Evolutionary conservation across 2,113 vertebrate species (phyloP).

Genomic region (Catharus fuscescens): DNA sequence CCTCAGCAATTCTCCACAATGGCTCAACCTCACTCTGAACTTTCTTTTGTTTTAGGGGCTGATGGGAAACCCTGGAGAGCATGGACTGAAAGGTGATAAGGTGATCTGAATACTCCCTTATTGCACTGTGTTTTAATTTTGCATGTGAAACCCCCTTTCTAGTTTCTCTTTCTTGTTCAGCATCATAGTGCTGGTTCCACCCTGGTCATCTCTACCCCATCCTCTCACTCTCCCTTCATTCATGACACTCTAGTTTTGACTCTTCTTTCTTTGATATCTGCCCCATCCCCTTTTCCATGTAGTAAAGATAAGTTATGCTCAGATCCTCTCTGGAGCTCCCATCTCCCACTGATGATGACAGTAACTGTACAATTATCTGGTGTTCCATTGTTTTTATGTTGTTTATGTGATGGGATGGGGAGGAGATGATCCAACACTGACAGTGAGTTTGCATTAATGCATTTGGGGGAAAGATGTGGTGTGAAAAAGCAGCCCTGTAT

Average conservation of each 20-base stretch:
- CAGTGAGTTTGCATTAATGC: not conserved
- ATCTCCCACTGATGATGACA: not conserved
- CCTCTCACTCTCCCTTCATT: not conserved
- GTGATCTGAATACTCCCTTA: slow-evolving; percentile 99
- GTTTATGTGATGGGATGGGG: accelerated
- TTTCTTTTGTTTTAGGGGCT: slow-evolving; percentile 85
- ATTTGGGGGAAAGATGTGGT: not conserved
- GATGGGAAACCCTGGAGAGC: slow-evolving; percentile 94
- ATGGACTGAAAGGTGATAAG: slow-evolving; percentile 99
- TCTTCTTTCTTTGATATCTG: not conserved
- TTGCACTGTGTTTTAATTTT: slow-evolving; percentile 88
- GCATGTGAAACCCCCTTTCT: slow-evolving; percentile 67
- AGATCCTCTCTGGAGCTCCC: not conserved
- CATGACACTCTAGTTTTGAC: not conserved
- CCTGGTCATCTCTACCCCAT: not conserved
- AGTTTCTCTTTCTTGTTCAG: not conserved
- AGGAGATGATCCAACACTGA: not conserved
- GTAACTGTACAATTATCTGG: not conserved
- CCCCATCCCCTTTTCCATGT: not conserved
- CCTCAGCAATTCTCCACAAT: not conserved
- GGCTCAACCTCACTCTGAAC: not conserved
- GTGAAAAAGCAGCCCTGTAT: not conserved
- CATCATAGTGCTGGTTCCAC: not conserved
- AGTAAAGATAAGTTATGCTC: not conserved
- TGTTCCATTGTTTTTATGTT: not conserved